phyloP scores from a whole-genome alignment of 1,140 invertebrate genomes.

The Zaprionus kolodkinae region DNA sequence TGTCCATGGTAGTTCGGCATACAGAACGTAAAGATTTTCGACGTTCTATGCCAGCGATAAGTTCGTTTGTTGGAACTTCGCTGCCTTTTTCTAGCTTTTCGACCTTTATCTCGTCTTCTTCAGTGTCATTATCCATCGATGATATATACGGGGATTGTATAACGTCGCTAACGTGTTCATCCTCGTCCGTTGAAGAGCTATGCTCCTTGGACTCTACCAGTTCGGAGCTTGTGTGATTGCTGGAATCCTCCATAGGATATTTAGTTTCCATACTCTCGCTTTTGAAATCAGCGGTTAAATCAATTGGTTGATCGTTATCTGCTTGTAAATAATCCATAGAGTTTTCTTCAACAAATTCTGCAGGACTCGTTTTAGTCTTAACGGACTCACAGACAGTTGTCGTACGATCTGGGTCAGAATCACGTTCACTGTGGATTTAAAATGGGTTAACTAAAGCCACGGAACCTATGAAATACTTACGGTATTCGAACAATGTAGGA shows the following conservation, averaged over 20 bases:
- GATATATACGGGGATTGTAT: not conserved
- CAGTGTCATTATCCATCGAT: not conserved
- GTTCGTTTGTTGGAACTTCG: too few relatives aligned
- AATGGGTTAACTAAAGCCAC: not conserved
- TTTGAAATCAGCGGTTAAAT: not conserved
- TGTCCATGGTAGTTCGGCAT: not conserved
- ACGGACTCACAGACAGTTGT: not conserved
- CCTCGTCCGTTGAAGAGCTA: not conserved
- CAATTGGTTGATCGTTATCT: not conserved
- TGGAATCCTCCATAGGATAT: not conserved
- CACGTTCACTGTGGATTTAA: conserved; percentile 8
- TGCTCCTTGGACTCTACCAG: not conserved
- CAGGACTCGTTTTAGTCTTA: not conserved
- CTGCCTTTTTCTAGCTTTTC: not conserved
- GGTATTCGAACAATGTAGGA: conserved; percentile 28
- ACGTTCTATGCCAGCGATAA: not conserved
- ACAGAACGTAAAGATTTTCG: conserved; percentile 16
- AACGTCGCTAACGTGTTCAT: not conserved
- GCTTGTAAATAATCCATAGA: not conserved
- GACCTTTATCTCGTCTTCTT: not conserved
- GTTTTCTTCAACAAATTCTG: not conserved
- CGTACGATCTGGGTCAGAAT: not conserved
- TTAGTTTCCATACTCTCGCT: not conserved
- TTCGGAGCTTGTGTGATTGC: not conserved
- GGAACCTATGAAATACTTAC: conserved; percentile 13